Percentiles rank a stretch among this genome's conserved stretches.
Conservation (phyloP, 2,888 invertebrate genomes). For the Ferrisia virgata region DNA sequence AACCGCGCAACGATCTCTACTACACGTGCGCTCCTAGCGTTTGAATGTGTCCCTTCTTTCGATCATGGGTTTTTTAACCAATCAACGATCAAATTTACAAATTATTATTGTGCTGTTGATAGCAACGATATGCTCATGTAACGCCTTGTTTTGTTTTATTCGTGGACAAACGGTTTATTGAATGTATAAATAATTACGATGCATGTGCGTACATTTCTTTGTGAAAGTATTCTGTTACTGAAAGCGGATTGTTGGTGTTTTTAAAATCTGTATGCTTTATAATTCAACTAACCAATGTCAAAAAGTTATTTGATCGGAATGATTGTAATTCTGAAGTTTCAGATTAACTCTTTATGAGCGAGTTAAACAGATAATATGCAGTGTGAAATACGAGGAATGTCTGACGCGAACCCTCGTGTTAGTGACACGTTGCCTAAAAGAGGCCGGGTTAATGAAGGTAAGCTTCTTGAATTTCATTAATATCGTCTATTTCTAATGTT, state of each 20-base stretch:
- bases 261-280: neutral
- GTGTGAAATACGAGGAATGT: slow-evolving; percentile 48
- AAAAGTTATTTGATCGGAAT: neutral
- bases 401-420: slow-evolving; percentile 48
- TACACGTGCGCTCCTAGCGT: slow-evolving; percentile 23
- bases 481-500: neutral
- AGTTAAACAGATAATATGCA: slow-evolving; percentile 45
- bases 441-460: slow-evolving; percentile 66
- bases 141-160: slow-evolving; percentile 22
- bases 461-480: slow-evolving; percentile 48
- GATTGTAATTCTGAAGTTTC: neutral
- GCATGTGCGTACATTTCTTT: neutral
- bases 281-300: neutral
- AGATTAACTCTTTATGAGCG: neutral
- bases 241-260: neutral
- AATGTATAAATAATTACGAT: slow-evolving; percentile 27
- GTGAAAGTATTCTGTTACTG: slow-evolving; percentile 4
- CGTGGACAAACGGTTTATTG: slow-evolving; percentile 19
- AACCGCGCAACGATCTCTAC: neutral
- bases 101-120: neutral
- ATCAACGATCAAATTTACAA: slow-evolving; percentile 19
- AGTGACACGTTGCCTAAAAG: slow-evolving; percentile 62
- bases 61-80: neutral
- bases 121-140: neutral
- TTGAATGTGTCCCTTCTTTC: neutral